These are phyloP conservation scores for Calidris pygmaea DNA, from an alignment of 2,113 vertebrate genomes.

Conservation along the genomic window DNA sequence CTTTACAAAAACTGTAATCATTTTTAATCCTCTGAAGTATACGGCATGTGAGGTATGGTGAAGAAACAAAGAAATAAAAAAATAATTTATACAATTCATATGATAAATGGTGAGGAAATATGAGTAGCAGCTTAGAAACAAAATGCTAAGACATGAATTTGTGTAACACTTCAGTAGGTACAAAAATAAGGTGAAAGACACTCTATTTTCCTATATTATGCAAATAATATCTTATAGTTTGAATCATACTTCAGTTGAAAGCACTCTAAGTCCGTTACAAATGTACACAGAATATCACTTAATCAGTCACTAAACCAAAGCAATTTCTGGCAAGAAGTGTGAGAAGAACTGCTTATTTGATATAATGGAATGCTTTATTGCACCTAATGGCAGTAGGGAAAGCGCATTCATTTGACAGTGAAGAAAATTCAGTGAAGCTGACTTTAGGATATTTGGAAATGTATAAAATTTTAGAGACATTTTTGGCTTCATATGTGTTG, in stretches of 20 bases:
- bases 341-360: background rate
- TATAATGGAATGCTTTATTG: background rate
- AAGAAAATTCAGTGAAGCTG: background rate
- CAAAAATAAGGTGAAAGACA: background rate
- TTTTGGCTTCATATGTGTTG: background rate
- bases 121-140: background rate
- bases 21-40: background rate
- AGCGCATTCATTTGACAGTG: background rate
- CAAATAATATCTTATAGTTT: background rate
- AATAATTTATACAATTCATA: background rate
- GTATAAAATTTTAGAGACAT: background rate
- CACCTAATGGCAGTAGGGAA: background rate
- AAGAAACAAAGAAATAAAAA: background rate
- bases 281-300: background rate
- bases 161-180: background rate
- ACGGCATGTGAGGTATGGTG: fast-evolving
- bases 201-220: background rate
- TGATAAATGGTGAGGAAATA: background rate
- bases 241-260: background rate
- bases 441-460: background rate
- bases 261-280: background rate
- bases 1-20: background rate
- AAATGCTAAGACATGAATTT: background rate
- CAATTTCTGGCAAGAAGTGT: background rate
- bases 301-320: background rate